A percentile compares a stretch with the other conserved stretches of the same genome.
phyloP scores from a whole-genome alignment of 2,797 vertebrate species.

The Helicolenus hilgendorfi region DNA sequence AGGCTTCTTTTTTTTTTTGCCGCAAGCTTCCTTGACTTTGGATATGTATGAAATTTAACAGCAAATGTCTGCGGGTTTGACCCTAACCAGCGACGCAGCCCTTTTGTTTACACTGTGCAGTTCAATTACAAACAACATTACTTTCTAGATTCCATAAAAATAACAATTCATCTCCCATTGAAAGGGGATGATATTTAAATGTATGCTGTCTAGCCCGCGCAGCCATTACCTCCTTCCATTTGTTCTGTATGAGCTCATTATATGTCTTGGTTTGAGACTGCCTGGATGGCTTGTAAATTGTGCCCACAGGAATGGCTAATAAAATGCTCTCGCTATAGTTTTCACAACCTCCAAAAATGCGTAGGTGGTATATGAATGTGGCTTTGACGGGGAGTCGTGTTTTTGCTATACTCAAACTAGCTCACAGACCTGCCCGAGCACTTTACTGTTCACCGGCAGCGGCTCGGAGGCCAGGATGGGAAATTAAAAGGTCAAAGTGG shows the following conservation, averaged over 20 bases:
- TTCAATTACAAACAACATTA: conserved; percentile 62
- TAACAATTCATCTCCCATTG: conserved; percentile 72
- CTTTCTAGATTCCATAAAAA: conserved; percentile 64
- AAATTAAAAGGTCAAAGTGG: conserved; percentile 58
- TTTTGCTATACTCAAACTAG: conserved; percentile 8
- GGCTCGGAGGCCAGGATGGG: neutral
- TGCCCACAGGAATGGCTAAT: conserved; percentile 71
- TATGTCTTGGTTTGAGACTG: conserved; percentile 59
- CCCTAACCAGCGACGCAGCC: neutral
- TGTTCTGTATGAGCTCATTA: conserved; percentile 75
- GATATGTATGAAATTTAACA: neutral
- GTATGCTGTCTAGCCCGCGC: conserved; percentile 12
- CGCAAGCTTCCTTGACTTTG: neutral
- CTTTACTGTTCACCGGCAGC: conserved; percentile 20
- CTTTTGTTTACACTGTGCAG: conserved; percentile 44
- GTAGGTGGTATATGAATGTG: conserved; percentile 16
- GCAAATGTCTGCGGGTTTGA: neutral
- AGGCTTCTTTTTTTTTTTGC: neutral
- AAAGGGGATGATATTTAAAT: conserved; percentile 60
- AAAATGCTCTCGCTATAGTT: conserved; percentile 49
- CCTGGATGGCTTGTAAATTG: conserved; percentile 65
- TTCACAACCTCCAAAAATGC: conserved; percentile 45
- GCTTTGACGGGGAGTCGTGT: conserved; percentile 15
- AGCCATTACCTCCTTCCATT: conserved; percentile 62
- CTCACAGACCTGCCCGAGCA: conserved; percentile 19